Evolutionary conservation across 2,113 vertebrate genomes (phyloP).

Genomic region (Malurus alboscapulatus): DNA sequence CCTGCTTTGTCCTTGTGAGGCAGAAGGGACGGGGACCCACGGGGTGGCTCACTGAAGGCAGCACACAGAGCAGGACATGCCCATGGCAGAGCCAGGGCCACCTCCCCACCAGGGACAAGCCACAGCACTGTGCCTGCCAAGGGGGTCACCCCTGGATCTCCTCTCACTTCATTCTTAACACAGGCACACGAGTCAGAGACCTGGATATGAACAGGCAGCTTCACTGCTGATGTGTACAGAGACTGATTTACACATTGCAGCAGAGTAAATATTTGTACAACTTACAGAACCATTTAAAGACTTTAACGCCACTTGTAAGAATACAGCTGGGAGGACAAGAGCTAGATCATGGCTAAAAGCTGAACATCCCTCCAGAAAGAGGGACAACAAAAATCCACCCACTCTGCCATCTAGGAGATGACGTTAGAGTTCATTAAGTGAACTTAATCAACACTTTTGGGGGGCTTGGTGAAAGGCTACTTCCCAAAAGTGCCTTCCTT

Average conservation of each 20-base stretch:
- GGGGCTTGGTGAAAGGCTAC: not conserved
- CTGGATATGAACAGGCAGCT: not conserved
- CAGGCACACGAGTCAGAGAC: accelerated
- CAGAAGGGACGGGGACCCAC: accelerated
- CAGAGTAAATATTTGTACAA: not conserved
- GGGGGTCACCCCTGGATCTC: not conserved
- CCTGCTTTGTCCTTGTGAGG: not conserved
- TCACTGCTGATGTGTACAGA: not conserved
- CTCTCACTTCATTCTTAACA: not conserved
- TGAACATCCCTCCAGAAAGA: not conserved
- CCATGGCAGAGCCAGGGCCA: not conserved
- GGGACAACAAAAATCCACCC: not conserved
- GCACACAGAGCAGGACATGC: not conserved
- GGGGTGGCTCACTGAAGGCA: not conserved
- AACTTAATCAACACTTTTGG: not conserved
- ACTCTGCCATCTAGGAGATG: not conserved
- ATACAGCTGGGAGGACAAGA: not conserved
- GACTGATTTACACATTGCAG: not conserved
- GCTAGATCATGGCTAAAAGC: not conserved
- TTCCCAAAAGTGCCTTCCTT: not conserved
- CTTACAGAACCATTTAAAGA: not conserved
- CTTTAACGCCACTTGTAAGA: not conserved
- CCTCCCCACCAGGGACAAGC: no score
- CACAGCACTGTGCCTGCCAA: not conserved
- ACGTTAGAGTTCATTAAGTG: not conserved